These are phyloP conservation scores for Ephydatia muelleri DNA, from an alignment of 37 sponge, comb jelly and placozoan species.

Conservation along the genomic window DNA sequence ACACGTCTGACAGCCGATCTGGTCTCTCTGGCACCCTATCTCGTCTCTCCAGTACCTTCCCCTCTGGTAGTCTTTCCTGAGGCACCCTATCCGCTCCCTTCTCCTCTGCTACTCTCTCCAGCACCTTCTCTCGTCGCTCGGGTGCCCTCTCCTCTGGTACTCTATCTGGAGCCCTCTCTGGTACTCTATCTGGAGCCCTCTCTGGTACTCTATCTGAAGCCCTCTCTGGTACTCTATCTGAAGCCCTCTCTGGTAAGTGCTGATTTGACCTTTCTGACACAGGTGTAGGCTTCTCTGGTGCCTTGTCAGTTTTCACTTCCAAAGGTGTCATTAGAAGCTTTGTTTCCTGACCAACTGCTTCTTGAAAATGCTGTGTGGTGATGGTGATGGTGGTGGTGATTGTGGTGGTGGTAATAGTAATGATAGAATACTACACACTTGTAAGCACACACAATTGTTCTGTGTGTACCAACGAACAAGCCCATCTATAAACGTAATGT, in stretches of 20 bases:
- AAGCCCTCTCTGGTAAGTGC: background rate
- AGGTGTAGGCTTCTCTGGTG: background rate
- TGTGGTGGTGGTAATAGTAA: background rate
- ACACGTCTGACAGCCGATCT: background rate
- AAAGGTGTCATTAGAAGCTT: constrained; percentile 50
- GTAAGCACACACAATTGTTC: too few species aligned
- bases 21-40: background rate
- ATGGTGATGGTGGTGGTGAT: background rate
- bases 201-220: background rate
- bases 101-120: background rate
- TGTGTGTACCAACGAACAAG: too few species aligned
- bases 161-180: background rate
- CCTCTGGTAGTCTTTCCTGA: background rate
- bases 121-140: background rate
- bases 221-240: background rate
- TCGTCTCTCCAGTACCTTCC: background rate
- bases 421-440: background rate
- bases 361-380: constrained; percentile 49
- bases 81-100: background rate
- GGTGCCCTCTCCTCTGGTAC: background rate
- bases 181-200: background rate
- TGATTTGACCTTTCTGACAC: background rate
- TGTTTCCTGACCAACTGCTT: constrained; percentile 62
- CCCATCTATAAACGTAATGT: too few species aligned
- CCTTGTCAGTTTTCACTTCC: background rate